These are phyloP conservation scores for Celastrina argiolus DNA, from an alignment of 2,888 invertebrate genomes.

Conservation along the genomic window DNA sequence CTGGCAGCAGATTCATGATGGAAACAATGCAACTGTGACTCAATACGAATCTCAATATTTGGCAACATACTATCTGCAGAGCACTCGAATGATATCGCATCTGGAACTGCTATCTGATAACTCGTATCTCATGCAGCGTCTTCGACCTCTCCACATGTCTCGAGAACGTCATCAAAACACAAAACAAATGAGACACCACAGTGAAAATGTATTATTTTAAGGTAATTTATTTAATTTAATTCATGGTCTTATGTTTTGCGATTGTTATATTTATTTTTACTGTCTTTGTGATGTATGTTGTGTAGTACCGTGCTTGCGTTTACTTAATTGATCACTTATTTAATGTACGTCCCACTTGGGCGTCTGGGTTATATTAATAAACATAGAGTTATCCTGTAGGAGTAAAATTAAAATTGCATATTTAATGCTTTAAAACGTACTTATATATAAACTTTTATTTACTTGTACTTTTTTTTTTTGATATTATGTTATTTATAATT, in stretches of 20 bases:
- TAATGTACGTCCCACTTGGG: no score
- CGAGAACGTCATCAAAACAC: neutral
- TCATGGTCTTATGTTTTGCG: neutral
- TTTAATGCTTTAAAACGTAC: no score
- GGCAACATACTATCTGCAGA: conserved; percentile 34
- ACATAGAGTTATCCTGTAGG: no score
- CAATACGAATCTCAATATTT: conserved; percentile 26
- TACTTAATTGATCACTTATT: no score
- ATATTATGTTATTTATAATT: no score
- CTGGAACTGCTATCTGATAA: conserved; percentile 55
- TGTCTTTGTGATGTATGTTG: no score
- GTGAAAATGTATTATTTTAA: conserved; percentile 1
- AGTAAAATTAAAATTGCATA: no score
- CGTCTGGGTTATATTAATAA: no score
- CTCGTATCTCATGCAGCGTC: conserved; percentile 51
- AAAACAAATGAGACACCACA: conserved; percentile 9
- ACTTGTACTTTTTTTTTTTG: no score
- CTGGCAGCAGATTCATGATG: neutral
- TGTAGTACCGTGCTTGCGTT: no score
- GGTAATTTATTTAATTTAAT: neutral
- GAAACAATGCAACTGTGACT: neutral
- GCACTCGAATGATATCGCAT: conserved; percentile 41
- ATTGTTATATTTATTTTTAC: neutral
- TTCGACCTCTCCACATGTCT: conserved; percentile 32
- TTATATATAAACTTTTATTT: no score